phyloP scores from a whole-genome alignment of 2,113 vertebrate species.

The Chlorodrepanis virens region DNA sequence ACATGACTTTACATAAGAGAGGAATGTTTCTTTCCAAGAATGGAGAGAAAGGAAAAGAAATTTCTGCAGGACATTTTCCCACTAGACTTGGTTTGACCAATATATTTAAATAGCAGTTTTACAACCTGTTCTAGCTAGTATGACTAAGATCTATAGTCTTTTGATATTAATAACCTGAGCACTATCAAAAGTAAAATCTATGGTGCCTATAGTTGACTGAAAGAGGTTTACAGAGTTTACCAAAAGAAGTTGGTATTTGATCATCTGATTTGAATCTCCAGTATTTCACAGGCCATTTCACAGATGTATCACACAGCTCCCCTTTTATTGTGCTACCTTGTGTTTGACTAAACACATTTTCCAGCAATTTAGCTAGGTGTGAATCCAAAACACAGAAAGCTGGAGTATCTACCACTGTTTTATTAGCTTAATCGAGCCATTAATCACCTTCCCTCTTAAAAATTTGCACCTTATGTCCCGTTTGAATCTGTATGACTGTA shows the following conservation, averaged over 20 bases:
- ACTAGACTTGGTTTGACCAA: background rate
- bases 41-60: background rate
- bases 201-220: background rate
- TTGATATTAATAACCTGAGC: background rate
- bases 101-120: background rate
- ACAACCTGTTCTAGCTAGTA: background rate
- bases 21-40: background rate
- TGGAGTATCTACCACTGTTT: background rate
- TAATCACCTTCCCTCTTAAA: background rate
- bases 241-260: background rate
- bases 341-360: background rate
- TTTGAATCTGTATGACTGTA: background rate
- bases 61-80: background rate
- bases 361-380: background rate
- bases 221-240: background rate
- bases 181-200: background rate
- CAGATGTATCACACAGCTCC: background rate
- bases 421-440: background rate
- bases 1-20: rapidly evolving
- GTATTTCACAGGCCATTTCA: background rate
- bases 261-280: background rate
- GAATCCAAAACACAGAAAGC: background rate
- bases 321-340: background rate
- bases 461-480: background rate
- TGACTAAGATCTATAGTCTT: background rate